Conservation (phyloP, 2,888 invertebrate genomes). For the Eilema caniola region DNA sequence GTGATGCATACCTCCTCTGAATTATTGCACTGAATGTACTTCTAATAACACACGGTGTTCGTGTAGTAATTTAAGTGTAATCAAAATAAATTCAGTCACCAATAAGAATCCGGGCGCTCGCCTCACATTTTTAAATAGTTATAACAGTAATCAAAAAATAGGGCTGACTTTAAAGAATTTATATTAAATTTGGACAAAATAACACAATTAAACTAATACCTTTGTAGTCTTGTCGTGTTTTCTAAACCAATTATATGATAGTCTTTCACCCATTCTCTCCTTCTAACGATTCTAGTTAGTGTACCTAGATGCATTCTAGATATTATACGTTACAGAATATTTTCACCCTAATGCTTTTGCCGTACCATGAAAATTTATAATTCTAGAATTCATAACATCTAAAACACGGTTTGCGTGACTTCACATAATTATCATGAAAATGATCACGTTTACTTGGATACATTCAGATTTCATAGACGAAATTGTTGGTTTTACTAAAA, state of each 20-base stretch:
- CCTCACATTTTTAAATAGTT: too few species aligned
- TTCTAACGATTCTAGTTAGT: too few species aligned
- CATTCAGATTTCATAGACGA: constrained; percentile 82
- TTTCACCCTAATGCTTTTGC: constrained; percentile 46
- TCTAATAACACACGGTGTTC: too few species aligned
- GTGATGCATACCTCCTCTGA: too few species aligned
- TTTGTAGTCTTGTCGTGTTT: neutral
- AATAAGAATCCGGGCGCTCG: too few species aligned
- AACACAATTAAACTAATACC: too few species aligned
- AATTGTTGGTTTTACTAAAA: constrained; percentile 83
- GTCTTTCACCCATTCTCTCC: too few species aligned
- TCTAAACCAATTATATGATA: neutral
- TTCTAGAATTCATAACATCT: constrained; percentile 57
- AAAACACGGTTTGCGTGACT: constrained; percentile 80
- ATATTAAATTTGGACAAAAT: too few species aligned
- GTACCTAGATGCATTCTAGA: neutral
- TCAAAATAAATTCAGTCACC: neutral
- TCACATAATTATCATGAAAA: constrained; percentile 77
- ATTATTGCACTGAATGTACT: too few species aligned
- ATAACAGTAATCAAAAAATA: too few species aligned
- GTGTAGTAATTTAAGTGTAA: neutral
- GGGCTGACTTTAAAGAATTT: too few species aligned
- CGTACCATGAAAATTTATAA: constrained; percentile 55
- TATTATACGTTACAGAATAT: neutral
- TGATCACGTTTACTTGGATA: constrained; percentile 73